Conservation (phyloP, 2,888 invertebrate genomes). For the Melanostoma scalare region DNA sequence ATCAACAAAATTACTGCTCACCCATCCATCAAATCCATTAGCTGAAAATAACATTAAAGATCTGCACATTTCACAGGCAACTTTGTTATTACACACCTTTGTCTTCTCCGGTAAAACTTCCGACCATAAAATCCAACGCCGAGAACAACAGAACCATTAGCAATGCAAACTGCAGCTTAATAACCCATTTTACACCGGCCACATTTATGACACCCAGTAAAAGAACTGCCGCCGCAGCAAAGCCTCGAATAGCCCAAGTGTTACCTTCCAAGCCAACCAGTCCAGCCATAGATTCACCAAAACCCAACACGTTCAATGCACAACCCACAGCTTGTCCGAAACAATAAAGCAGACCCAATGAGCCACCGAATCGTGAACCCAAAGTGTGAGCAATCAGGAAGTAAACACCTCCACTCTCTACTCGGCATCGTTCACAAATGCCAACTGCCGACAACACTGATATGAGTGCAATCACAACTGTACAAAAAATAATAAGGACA, state of each 20-base stretch:
- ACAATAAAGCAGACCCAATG: constrained; percentile 96
- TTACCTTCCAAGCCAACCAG: constrained; percentile 88
- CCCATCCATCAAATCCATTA: constrained; percentile 93
- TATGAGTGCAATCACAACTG: constrained; percentile 94
- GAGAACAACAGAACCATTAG: constrained; percentile 93
- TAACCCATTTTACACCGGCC: constrained; percentile 98
- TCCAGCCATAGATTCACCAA: constrained; percentile 97
- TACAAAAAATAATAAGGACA: constrained; percentile 90
- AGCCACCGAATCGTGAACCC: constrained; percentile 95
- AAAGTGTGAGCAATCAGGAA: constrained; percentile 96
- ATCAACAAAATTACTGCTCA: constrained; percentile 88
- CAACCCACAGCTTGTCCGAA: constrained; percentile 98
- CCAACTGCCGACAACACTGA: constrained; percentile 97
- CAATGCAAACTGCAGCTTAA: constrained; percentile 95
- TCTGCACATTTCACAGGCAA: neutral
- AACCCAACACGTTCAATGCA: constrained; percentile 96
- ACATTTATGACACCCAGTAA: constrained; percentile 95
- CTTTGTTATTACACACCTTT: constrained; percentile 83
- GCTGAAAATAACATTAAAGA: constrained; percentile 82
- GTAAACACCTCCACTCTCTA: constrained; percentile 99
- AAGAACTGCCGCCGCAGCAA: constrained; percentile 93
- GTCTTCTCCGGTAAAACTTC: constrained; percentile 91
- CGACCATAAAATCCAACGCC: constrained; percentile 96
- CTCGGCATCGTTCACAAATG: constrained; percentile 96
- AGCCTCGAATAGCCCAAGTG: constrained; percentile 92